Conservation (phyloP, 2,113 vertebrate species). For the Myotis yumanensis region DNA sequence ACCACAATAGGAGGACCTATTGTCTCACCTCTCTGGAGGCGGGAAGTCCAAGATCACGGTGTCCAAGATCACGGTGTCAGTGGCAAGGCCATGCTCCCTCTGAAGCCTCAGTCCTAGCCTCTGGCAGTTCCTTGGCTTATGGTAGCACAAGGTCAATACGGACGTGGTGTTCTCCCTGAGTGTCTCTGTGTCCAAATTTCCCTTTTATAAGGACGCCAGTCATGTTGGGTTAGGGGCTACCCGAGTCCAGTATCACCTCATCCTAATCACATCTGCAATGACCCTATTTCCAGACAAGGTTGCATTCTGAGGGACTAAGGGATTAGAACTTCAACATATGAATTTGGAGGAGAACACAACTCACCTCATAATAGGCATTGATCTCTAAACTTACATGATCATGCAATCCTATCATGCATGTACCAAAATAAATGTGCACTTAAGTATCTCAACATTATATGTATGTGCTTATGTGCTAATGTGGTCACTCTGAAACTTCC, state of each 20-base stretch:
- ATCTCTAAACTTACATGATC: neutral
- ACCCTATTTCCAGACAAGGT: neutral
- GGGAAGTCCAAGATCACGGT: neutral
- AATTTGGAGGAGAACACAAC: neutral
- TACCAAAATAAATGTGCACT: neutral
- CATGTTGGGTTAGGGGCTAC: neutral
- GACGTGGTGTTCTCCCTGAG: accelerated
- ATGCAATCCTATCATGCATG: neutral
- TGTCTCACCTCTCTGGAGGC: neutral
- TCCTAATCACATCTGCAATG: neutral
- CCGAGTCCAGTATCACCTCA: neutral
- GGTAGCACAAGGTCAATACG: neutral
- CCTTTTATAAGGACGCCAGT: neutral
- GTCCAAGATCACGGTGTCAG: neutral
- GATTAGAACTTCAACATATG: neutral
- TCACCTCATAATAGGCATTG: neutral
- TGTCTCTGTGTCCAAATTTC: neutral
- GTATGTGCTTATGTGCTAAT: neutral
- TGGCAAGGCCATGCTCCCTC: accelerated
- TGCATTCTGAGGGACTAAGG: neutral
- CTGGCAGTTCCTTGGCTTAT: neutral
- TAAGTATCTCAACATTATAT: neutral
- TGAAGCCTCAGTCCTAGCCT: neutral
- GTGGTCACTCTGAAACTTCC: neutral
- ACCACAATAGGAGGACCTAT: neutral